Evolutionary conservation across 1,140 invertebrate species (phyloP).

Genomic region (Lutraria rhynchaena): DNA sequence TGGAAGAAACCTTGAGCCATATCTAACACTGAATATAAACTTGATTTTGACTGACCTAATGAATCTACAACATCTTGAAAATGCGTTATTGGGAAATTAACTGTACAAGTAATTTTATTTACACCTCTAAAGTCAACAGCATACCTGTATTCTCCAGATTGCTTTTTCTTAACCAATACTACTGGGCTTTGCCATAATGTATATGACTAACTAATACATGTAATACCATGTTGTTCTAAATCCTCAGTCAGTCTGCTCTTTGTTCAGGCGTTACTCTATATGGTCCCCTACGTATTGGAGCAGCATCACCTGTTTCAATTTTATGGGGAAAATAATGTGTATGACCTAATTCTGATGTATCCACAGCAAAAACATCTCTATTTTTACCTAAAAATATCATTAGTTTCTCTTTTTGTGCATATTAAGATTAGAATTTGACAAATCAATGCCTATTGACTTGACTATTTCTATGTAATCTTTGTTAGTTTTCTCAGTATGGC

Average conservation of each 20-base stretch:
- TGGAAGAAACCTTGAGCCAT: constrained; percentile 58
- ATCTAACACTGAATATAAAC: constrained; percentile 41
- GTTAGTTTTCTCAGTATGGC: neutral
- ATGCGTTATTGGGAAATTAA: neutral
- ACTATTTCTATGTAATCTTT: constrained; percentile 15
- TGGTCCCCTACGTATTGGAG: constrained; percentile 26
- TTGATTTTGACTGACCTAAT: neutral
- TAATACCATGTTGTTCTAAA: neutral
- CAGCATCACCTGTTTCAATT: constrained; percentile 52
- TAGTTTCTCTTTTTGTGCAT: constrained; percentile 28
- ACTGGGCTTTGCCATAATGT: no score
- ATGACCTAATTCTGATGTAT: constrained; percentile 49
- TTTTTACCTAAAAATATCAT: constrained; percentile 47
- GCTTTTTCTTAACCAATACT: neutral
- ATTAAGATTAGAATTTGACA: constrained; percentile 11
- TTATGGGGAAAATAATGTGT: constrained; percentile 41
- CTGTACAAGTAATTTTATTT: neutral
- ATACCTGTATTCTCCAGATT: neutral
- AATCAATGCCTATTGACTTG: constrained; percentile 17
- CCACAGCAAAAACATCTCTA: constrained; percentile 59
- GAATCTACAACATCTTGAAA: constrained; percentile 7
- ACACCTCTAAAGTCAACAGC: neutral
- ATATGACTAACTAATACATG: no score
- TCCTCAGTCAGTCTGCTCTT: constrained; percentile 46
- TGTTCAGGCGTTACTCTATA: constrained; percentile 42